Base-by-base conservation (phyloP, 2,888 invertebrate species). In the Hirudinaria manillensis region DNA sequence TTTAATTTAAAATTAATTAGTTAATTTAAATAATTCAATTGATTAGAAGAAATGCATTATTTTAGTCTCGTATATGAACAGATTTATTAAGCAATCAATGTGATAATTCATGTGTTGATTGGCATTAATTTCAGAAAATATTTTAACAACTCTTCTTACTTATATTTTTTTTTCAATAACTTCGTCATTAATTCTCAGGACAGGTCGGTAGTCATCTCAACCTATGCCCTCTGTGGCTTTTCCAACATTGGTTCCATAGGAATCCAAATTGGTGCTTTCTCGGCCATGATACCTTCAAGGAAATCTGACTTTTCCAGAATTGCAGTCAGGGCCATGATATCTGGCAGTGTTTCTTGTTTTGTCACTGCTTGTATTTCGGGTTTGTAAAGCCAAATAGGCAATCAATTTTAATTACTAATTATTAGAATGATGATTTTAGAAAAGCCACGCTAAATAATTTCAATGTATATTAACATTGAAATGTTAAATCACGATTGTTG, bases 341-440 rank as follows among this genome's bases (percentile, higher is more conserved):
- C 84, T 13, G 85, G 85, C 21, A 84, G 82, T 75, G 82, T 84
- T 10, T 84, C 84, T 3, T 85, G 84, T 77, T 85, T 85, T 78
- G 79, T 84, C 79, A 85, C 84, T 3, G 85, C 85, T 0, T 83
- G 83, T 74, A 81, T 83, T 24, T 82, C 85, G 78, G 81, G 81
- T 80, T 16, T 53, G 78, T 76, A 36, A 36, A 68, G 27, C 21
- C 13, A 45, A 45, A 45, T 45, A 61, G 13, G 53, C 21, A 16
- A 53, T 53, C 21, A 16, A 27, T 13, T 13, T 61, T 61, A 27
- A 61, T 61, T 7, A 61, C 4, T 1, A 13, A 61, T 61, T n/a
- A n/a, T n/a, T 61, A 61, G 6, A 27, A 24, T 24, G 13, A 29
- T 61, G 29, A 21, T 61, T 27, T 61, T 61, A 27, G n/a, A 61